Base-by-base conservation (phyloP, 2,888 invertebrate species). In the Auanema freiburgensis region DNA sequence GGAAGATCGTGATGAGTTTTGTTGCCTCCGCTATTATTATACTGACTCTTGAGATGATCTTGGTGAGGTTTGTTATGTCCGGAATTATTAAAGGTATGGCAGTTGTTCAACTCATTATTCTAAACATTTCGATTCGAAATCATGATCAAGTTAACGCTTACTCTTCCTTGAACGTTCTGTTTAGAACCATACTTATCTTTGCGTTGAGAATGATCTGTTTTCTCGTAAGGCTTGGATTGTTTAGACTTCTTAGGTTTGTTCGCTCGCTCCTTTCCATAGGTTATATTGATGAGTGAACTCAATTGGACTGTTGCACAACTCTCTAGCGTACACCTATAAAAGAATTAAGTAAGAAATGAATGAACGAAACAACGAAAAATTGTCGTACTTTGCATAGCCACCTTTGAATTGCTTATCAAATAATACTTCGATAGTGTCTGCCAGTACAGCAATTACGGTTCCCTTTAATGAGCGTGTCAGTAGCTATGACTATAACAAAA, bases 351-450 rank as follows among this genome's bases (percentile, higher is more conserved):
- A 53, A n/a, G 14, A 14, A 14, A 57, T 6, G 18, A 42, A 1
- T 51, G n/a, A 40, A 33, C 50, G 5, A 42, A 53, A 54, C 18
- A 16, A 24, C 11, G 8, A 41, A 6, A n/a, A 50, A 1, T 11
- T 40, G 14, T 88, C 84, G 3, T 88, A 87, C 18, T 88, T 78
- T 12, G 84, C 80, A 57, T 88, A 81, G 5, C 89, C 92, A 18
- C 90, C 91, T 41, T 88, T 85, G 84, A 93, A 91, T 24, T 88
- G 85, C 67, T 89, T 86, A 80, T 94, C 93, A 82, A 93, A 93
- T 62, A 93, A 85, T 23, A 94, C 88, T 72, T 92, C 92, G 81
- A 90, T 91, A 25, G 71, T 65, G 52, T 72, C 70, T 2, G 54
- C 68, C 25, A 59, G 59, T 14, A 72, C 23, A 1, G 72, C 76